Percentiles rank a stretch among this genome's conserved stretches.
These are phyloP conservation scores for Chrysomallon squamiferum DNA, from an alignment of 1,140 invertebrate species.

Conservation along the genomic window DNA sequence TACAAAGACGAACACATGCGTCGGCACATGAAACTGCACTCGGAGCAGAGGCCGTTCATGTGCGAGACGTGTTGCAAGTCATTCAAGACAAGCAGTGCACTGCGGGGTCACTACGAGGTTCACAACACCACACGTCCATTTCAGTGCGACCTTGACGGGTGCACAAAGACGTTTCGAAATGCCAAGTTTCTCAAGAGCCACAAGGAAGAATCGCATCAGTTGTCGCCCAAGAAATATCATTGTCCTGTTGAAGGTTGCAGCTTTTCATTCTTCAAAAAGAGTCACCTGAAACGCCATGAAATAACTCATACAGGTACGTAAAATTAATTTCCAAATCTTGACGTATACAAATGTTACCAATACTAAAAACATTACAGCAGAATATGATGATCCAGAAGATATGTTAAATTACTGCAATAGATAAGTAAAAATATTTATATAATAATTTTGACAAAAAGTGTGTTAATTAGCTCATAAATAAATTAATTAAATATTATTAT, in stretches of 20 bases:
- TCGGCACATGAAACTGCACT: constrained; percentile 62
- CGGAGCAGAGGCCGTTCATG: constrained; percentile 58
- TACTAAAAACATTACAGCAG: too few species aligned
- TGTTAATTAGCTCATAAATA: too few species aligned
- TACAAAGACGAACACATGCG: constrained; percentile 57
- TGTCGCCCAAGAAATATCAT: constrained; percentile 47
- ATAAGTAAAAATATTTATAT: too few species aligned
- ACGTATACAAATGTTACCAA: too few species aligned
- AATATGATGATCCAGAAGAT: too few species aligned
- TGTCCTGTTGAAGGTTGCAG: constrained; percentile 49
- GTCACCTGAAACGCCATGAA: constrained; percentile 52
- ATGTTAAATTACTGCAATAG: too few species aligned
- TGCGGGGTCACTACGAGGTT: constrained; percentile 37
- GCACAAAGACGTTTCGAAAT: constrained; percentile 46
- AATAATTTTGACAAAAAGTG: too few species aligned
- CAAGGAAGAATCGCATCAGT: constrained; percentile 44
- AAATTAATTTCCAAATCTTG: too few species aligned
- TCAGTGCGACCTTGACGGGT: constrained; percentile 49
- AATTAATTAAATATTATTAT: too few species aligned
- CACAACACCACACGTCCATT: constrained; percentile 39
- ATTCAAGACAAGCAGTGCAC: constrained; percentile 54
- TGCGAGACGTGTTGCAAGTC: constrained; percentile 63
- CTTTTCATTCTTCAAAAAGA: constrained; percentile 53
- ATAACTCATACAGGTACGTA: constrained; percentile 54
- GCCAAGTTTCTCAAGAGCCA: constrained; percentile 50